Percentiles rank a stretch among this genome's conserved stretches.
These are phyloP conservation scores for Bellardia pandia DNA, from an alignment of 2,888 invertebrate species.

Conservation along the genomic window DNA sequence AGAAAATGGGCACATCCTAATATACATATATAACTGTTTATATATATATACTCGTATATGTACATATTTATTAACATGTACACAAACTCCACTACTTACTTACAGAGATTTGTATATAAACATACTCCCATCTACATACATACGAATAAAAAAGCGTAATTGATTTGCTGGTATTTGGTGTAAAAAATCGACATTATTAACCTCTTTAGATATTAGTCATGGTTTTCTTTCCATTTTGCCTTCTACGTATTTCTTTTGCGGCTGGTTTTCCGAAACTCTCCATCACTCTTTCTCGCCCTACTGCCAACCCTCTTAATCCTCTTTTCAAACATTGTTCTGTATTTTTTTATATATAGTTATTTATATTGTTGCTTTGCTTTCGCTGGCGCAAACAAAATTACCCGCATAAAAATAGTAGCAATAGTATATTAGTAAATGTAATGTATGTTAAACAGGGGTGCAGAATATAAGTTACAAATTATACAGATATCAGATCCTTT, in stretches of 20 bases:
- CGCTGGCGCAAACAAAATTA: background rate
- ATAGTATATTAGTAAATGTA: background rate
- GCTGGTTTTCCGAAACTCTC: background rate
- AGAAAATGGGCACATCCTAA: no score
- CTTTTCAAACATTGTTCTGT: background rate
- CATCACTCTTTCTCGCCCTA: background rate
- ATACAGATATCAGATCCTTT: no score
- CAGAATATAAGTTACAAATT: background rate
- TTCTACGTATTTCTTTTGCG: conserved; percentile 11
- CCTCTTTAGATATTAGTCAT: conserved; percentile 60
- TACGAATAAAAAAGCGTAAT: conserved; percentile 33
- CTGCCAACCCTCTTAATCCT: background rate
- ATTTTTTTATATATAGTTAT: background rate
- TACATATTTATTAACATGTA: conserved; percentile 15
- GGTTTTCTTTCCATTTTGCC: conserved; percentile 13
- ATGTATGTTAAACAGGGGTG: background rate
- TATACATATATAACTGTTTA: background rate
- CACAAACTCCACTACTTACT: background rate
- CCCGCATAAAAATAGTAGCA: background rate
- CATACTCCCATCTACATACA: background rate
- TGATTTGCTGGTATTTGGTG: conserved; percentile 45
- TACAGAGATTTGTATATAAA: background rate
- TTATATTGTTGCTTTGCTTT: background rate
- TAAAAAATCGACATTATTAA: conserved; percentile 51
- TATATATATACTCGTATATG: no score